phyloP scores from a whole-genome alignment of 2,888 invertebrate genomes.

The Caenorhabditis doughertyi region DNA sequence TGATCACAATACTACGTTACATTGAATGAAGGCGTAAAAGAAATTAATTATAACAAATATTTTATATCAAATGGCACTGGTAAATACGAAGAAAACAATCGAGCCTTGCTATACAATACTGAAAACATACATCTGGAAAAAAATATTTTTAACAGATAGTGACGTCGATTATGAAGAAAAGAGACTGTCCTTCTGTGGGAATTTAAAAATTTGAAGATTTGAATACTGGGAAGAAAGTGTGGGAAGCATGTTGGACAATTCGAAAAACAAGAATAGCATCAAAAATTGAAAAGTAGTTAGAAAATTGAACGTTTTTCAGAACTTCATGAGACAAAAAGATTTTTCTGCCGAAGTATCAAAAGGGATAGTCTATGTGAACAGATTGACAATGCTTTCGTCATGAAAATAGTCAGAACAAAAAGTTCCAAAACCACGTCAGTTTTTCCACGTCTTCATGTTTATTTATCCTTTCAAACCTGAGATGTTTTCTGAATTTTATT shows the following conservation, averaged over 20 bases:
- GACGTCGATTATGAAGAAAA: background rate
- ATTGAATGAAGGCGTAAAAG: background rate
- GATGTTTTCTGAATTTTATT: background rate
- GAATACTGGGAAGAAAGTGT: background rate
- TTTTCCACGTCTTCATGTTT: no score
- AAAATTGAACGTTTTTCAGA: no score
- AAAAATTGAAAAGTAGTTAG: background rate
- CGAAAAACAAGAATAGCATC: background rate
- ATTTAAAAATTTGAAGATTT: background rate
- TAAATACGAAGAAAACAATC: constrained; percentile 34
- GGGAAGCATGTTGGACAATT: background rate
- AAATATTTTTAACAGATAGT: background rate
- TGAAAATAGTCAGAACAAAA: no score
- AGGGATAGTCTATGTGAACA: no score
- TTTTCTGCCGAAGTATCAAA: no score
- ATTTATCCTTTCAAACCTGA: no score
- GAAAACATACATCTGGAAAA: background rate
- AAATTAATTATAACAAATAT: constrained; percentile 43
- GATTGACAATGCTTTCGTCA: no score
- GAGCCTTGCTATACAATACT: constrained; percentile 9
- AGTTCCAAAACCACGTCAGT: no score
- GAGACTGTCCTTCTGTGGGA: background rate
- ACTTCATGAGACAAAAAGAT: no score
- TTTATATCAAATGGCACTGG: background rate
- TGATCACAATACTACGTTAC: constrained; percentile 2